These are phyloP conservation scores for Rhizoglyphus robini DNA, from an alignment of 1,140 invertebrate genomes.

Conservation along the genomic window DNA sequence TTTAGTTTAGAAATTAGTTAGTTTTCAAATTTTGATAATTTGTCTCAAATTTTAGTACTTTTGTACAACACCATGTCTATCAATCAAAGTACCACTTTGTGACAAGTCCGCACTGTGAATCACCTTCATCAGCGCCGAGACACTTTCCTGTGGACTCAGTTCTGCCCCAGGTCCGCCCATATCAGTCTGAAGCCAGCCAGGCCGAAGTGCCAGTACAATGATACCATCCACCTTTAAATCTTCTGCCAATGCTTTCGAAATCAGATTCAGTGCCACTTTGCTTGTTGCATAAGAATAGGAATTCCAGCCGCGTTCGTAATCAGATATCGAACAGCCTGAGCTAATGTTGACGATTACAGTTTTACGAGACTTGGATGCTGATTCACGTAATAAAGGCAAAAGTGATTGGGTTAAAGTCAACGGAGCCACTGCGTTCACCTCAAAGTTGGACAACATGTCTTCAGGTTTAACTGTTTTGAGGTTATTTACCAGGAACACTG, in stretches of 20 bases:
- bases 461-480: too few species aligned
- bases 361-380: slow-evolving; percentile 42
- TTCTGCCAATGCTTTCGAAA: slow-evolving; percentile 64
- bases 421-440: slow-evolving; percentile 63
- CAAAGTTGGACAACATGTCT: too few species aligned
- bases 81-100: slow-evolving; percentile 58
- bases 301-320: slow-evolving; percentile 47
- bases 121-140: slow-evolving; percentile 47
- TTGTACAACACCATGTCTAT: too few species aligned
- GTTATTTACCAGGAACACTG: too few species aligned
- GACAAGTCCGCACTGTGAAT: slow-evolving; percentile 44
- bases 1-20: too few species aligned
- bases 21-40: too few species aligned
- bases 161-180: slow-evolving; percentile 69
- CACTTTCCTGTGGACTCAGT: slow-evolving; percentile 50
- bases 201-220: slow-evolving; percentile 58
- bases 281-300: slow-evolving; percentile 70
- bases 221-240: slow-evolving; percentile 64
- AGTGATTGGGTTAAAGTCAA: too few species aligned
- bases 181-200: slow-evolving; percentile 77
- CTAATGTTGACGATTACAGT: slow-evolving; percentile 69
- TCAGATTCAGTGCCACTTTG: slow-evolving; percentile 58
- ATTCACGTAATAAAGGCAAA: slow-evolving; percentile 24
- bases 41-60: too few species aligned
- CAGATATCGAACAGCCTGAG: slow-evolving; percentile 64